phyloP scores from a whole-genome alignment of 2,113 vertebrate species.

The Opisthocomus hoazin region DNA sequence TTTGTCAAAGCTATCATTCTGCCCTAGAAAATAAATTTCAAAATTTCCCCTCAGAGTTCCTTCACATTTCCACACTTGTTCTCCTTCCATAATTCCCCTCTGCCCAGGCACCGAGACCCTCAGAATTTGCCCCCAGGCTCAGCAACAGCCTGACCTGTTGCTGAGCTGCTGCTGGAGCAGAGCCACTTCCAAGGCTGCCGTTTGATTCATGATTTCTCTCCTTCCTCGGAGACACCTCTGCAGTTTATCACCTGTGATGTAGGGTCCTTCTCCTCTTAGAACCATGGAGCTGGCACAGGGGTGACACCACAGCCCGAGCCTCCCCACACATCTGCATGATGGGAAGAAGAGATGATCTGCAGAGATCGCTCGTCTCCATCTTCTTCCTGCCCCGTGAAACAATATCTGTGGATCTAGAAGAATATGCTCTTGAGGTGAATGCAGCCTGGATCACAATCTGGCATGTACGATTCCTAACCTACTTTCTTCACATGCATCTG shows the following conservation, averaged over 20 bases:
- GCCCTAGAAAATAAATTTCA: neutral
- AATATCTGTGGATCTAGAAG: neutral
- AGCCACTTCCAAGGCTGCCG: neutral
- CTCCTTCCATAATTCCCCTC: neutral
- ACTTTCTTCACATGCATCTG: neutral
- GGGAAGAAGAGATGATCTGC: neutral
- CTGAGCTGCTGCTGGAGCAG: neutral
- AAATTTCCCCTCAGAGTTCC: neutral
- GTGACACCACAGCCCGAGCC: neutral
- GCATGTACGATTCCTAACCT: neutral
- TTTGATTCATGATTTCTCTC: neutral
- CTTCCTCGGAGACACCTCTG: neutral
- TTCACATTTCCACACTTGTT: neutral
- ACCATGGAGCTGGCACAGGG: fast-evolving
- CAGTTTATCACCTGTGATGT: neutral
- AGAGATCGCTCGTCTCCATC: neutral
- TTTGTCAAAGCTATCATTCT: neutral
- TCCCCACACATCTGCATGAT: neutral
- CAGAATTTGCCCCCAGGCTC: neutral
- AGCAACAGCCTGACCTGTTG: neutral
- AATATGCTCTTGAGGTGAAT: neutral
- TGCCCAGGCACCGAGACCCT: neutral
- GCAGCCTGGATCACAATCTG: neutral
- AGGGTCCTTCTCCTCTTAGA: neutral
- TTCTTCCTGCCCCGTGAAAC: neutral